These are phyloP conservation scores for Augiades crinisus DNA, from an alignment of 2,888 invertebrate genomes.

Conservation along the genomic window DNA sequence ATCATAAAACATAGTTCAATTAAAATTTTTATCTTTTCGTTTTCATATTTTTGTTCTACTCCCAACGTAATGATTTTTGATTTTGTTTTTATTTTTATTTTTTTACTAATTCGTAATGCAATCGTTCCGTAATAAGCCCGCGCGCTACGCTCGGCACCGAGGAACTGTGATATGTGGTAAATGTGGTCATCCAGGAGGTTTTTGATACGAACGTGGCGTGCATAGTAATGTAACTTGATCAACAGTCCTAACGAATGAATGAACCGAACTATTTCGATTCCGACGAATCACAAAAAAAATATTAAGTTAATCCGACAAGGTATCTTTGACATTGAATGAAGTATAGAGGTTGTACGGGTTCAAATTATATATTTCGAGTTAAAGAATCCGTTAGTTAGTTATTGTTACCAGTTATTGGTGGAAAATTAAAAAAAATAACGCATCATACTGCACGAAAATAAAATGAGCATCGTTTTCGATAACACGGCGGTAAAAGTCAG, in stretches of 20 bases:
- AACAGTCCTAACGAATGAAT: conserved; percentile 30
- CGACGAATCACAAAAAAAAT: conserved; percentile 28
- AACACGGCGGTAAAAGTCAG: too few relatives aligned
- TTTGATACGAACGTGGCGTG: conserved; percentile 32
- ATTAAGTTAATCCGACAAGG: conserved; percentile 17
- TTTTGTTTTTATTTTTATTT: too few relatives aligned
- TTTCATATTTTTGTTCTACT: too few relatives aligned
- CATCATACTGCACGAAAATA: too few relatives aligned
- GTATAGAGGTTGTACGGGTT: neutral
- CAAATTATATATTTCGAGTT: conserved; percentile 10
- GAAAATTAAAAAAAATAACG: too few relatives aligned
- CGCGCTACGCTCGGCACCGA: neutral
- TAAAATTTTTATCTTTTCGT: too few relatives aligned
- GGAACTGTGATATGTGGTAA: conserved; percentile 1
- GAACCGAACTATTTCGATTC: conserved; percentile 30
- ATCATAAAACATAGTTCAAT: too few relatives aligned
- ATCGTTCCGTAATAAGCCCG: conserved; percentile 11
- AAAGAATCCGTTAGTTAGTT: too few relatives aligned
- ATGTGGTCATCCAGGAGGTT: conserved; percentile 32
- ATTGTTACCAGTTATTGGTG: too few relatives aligned
- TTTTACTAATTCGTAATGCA: too few relatives aligned
- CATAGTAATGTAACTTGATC: conserved; percentile 32
- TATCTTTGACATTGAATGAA: conserved; percentile 27
- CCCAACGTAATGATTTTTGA: too few relatives aligned
- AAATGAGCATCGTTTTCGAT: too few relatives aligned